These are phyloP conservation scores for Rhea pennata DNA, from an alignment of 2,113 vertebrate species.

Conservation along the genomic window DNA sequence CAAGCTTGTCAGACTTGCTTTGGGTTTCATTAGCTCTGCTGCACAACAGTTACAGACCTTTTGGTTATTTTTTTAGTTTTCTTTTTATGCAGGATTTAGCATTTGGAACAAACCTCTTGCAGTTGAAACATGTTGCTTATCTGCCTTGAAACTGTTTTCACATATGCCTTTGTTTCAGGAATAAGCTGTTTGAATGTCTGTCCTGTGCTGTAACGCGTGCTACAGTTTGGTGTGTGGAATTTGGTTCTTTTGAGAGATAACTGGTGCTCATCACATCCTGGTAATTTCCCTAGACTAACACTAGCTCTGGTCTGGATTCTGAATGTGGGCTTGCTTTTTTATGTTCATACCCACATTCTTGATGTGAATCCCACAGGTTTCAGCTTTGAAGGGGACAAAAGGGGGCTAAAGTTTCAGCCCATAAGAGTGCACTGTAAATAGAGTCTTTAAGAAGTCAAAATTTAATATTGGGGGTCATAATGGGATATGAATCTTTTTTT, in stretches of 20 bases:
- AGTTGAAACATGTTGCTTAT: conserved; percentile 46
- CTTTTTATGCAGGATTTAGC: neutral
- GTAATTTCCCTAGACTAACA: neutral
- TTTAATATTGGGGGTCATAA: neutral
- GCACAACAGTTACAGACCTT: neutral
- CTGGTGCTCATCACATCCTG: conserved; percentile 34
- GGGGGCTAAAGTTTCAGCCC: neutral
- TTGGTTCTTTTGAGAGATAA: neutral
- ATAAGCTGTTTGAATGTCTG: conserved; percentile 10
- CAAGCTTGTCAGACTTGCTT: conserved; percentile 4
- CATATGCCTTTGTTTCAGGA: conserved; percentile 58
- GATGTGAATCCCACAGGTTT: neutral
- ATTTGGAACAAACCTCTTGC: conserved; percentile 37
- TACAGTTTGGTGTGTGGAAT: conserved; percentile 39
- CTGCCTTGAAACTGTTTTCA: conserved; percentile 69
- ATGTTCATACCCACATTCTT: neutral
- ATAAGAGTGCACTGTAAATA: neutral
- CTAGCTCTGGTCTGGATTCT: neutral
- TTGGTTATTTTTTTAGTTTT: neutral
- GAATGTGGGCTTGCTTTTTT: neutral
- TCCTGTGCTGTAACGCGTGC: conserved; percentile 45
- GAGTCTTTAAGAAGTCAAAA: neutral
- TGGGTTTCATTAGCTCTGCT: conserved; percentile 26
- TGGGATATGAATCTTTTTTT: neutral
- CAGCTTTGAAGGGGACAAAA: neutral